Evolutionary conservation across 2,113 vertebrate genomes (phyloP).

Genomic region (Phrynocephalus versicolor): DNA sequence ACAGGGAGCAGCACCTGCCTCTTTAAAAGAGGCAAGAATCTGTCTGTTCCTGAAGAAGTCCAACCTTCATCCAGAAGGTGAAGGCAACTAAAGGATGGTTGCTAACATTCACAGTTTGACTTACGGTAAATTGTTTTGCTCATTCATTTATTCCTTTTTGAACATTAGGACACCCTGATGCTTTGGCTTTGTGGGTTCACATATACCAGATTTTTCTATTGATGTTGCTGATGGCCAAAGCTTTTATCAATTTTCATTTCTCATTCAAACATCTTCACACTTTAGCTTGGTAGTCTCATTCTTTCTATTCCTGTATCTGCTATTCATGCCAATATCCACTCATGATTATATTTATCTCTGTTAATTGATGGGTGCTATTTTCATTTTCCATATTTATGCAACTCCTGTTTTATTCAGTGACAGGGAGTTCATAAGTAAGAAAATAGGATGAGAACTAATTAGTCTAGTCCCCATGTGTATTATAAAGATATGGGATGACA

Average conservation of each 20-base stretch:
- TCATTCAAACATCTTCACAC: not conserved
- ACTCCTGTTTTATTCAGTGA: fast-evolving
- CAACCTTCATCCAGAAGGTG: no score
- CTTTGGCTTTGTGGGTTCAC: not conserved
- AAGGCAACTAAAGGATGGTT: no score
- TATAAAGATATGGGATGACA: not conserved
- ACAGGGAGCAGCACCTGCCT: no score
- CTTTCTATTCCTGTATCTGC: not conserved
- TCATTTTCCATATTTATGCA: not conserved
- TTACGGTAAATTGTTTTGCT: no score
- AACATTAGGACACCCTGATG: not conserved
- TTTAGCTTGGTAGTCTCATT: not conserved
- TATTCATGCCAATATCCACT: conserved; percentile 26
- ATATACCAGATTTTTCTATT: not conserved
- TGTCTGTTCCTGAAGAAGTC: no score
- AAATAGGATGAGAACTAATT: not conserved
- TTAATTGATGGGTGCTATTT: conserved; percentile 33
- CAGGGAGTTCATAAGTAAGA: not conserved
- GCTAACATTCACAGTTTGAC: no score
- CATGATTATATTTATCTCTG: conserved; percentile 27
- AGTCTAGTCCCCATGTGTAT: not conserved
- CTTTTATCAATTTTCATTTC: not conserved
- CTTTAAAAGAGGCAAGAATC: no score
- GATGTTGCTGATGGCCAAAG: not conserved
- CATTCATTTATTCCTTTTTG: not conserved